Evolutionary conservation across 2,888 invertebrate genomes (phyloP).

Genomic region (Hecatera dysodea): DNA sequence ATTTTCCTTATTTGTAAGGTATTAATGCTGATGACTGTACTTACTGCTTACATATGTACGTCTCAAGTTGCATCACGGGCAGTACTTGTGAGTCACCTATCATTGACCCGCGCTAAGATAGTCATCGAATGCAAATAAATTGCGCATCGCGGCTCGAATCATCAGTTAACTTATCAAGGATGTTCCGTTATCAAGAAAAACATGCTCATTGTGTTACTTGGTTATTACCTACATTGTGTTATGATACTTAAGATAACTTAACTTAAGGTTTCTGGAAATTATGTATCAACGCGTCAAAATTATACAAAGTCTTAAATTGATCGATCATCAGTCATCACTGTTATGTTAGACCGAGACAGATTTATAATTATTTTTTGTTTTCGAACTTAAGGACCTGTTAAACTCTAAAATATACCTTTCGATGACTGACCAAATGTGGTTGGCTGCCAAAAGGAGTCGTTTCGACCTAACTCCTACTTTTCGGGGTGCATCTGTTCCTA

Average conservation of each 20-base stretch:
- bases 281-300: too few species aligned
- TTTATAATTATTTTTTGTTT: too few species aligned
- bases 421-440: too few species aligned
- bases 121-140: constrained; percentile 43
- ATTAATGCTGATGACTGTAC: background rate
- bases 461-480: too few species aligned
- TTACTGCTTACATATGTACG: background rate
- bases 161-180: constrained; percentile 41
- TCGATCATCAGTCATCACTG: too few species aligned
- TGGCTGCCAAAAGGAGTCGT: too few species aligned
- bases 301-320: too few species aligned
- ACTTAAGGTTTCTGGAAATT: too few species aligned
- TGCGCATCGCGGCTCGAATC: constrained; percentile 18
- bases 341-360: too few species aligned
- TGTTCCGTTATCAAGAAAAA: constrained; percentile 3
- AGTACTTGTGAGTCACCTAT: constrained; percentile 41
- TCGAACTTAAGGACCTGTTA: too few species aligned
- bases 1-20: background rate
- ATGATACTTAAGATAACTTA: background rate
- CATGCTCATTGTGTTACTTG: background rate
- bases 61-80: constrained; percentile 26
- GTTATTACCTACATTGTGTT: background rate
- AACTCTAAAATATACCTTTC: too few species aligned
- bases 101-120: constrained; percentile 52
- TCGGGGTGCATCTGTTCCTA: too few species aligned